phyloP scores from a whole-genome alignment of 2,113 vertebrate species.

The Dicerorhinus sumatrensis region DNA sequence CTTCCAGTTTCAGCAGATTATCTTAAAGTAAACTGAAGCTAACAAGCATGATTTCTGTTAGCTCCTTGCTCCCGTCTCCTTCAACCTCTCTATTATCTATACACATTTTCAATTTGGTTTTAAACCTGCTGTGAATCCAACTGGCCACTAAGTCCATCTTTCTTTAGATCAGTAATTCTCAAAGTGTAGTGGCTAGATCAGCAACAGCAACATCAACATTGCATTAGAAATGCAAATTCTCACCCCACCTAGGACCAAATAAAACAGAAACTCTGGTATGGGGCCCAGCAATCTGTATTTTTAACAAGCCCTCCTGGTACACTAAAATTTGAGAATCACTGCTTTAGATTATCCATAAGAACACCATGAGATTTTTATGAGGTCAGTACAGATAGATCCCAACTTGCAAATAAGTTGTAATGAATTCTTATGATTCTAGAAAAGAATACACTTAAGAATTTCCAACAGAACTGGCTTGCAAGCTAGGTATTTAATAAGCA shows the following conservation, averaged over 20 bases:
- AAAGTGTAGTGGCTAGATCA: not conserved
- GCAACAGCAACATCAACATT: not conserved
- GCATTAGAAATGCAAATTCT: slow-evolving; percentile 42
- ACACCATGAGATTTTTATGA: not conserved
- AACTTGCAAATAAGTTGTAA: not conserved
- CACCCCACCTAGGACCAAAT: not conserved
- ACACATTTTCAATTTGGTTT: not conserved
- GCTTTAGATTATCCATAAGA: not conserved
- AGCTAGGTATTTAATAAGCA: not conserved
- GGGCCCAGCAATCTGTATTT: not conserved
- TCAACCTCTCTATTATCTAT: not conserved
- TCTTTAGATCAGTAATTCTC: not conserved
- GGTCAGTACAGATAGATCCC: not conserved
- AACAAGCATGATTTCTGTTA: not conserved
- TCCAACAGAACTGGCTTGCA: not conserved
- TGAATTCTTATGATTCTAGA: not conserved
- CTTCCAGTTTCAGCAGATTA: not conserved
- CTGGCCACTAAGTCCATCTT: not conserved
- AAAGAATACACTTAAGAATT: not conserved
- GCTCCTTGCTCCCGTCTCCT: not conserved
- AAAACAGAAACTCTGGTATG: not conserved
- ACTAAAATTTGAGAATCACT: not conserved
- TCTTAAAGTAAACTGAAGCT: not conserved
- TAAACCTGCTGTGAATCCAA: not conserved
- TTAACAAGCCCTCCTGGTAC: not conserved